phyloP scores from a whole-genome alignment of 2,113 vertebrate species.

The Apteryx owenii region DNA sequence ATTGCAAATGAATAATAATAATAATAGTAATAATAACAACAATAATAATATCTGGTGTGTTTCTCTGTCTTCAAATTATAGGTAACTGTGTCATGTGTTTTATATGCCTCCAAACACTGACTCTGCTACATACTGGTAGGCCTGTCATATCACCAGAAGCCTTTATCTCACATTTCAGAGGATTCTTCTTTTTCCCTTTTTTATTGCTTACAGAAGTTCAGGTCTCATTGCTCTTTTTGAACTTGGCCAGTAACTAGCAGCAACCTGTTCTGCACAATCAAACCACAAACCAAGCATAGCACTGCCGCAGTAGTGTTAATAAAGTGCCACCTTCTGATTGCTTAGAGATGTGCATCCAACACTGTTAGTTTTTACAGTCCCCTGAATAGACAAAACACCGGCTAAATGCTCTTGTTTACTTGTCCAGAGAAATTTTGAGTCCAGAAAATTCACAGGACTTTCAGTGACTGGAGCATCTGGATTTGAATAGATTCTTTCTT shows the following conservation, averaged over 20 bases:
- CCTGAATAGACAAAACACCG: accelerated
- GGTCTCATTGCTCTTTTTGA: accelerated
- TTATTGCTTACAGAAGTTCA: neutral
- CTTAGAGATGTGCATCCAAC: neutral
- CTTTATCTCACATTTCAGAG: neutral
- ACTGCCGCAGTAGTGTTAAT: neutral
- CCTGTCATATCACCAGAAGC: neutral
- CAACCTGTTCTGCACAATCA: accelerated
- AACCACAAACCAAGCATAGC: accelerated
- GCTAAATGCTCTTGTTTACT: neutral
- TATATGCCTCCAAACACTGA: neutral
- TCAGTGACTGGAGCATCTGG: neutral
- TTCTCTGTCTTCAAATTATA: neutral
- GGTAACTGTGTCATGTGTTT: accelerated
- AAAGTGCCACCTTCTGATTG: conserved; percentile 55
- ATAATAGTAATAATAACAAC: accelerated
- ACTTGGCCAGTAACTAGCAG: accelerated
- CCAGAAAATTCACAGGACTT: accelerated
- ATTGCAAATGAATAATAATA: neutral
- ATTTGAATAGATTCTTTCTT: neutral
- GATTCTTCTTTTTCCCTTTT: accelerated
- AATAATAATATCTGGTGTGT: neutral
- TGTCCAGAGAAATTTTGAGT: neutral
- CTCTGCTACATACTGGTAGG: neutral
- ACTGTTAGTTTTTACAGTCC: neutral